Conservation (phyloP, 2,113 vertebrate genomes). For the Arothron firmamentum region DNA sequence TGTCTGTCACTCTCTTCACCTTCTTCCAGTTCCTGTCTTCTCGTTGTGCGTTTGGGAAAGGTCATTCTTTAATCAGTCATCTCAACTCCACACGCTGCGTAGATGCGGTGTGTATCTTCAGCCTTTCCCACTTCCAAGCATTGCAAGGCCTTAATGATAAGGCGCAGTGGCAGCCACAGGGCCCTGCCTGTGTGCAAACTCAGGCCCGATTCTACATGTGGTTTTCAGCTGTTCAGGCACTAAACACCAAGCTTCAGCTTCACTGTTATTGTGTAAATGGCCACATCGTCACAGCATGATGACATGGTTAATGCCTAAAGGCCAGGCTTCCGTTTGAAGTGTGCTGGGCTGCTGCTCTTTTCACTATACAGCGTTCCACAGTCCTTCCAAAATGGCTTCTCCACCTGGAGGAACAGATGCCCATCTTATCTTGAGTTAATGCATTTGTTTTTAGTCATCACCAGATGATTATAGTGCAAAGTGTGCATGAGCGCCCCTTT, state of each 20-base stretch:
- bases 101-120: constrained; percentile 39
- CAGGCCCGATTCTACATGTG: constrained; percentile 21
- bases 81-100: constrained; percentile 36
- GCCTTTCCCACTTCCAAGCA: constrained; percentile 52
- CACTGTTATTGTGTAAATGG: constrained; percentile 51
- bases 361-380: no score
- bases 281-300: constrained; percentile 44
- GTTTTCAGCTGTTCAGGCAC: constrained; percentile 12
- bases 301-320: constrained; percentile 6
- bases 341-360: no score
- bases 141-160: constrained; percentile 62
- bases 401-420: no score
- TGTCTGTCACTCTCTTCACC: constrained; percentile 20
- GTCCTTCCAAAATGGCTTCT: no score
- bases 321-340: no score
- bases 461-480: no score
- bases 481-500: no score
- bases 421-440: no score
- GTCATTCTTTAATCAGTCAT: constrained; percentile 45
- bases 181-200: constrained; percentile 33
- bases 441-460: no score
- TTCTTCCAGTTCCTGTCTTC: constrained; percentile 11
- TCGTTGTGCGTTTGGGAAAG: constrained; percentile 34
- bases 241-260: background rate
- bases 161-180: constrained; percentile 14